Evolutionary conservation across 1,140 invertebrate genomes (phyloP).

Genomic region (Pissodes strobi): DNA sequence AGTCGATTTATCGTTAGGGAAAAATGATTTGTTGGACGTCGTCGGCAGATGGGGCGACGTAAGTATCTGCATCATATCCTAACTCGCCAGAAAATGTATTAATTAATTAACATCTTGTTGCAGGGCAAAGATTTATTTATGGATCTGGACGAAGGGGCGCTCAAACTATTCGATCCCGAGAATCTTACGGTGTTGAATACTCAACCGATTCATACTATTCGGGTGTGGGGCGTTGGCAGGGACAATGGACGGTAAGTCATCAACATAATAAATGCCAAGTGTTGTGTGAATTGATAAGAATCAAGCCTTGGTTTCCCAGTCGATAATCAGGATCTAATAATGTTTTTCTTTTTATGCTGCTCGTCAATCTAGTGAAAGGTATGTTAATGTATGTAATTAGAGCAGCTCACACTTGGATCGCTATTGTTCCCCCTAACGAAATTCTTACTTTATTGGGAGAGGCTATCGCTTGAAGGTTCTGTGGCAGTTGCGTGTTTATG

Average conservation of each 20-base stretch:
- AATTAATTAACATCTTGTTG: too few species aligned
- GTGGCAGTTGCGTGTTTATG: too few species aligned
- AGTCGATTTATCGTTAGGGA: constrained; percentile 85
- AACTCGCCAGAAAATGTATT: too few species aligned
- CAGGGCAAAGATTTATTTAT: constrained; percentile 94
- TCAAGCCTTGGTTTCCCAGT: too few species aligned
- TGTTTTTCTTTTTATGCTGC: constrained; percentile 37
- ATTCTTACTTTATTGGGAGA: too few species aligned
- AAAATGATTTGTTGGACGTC: constrained; percentile 87
- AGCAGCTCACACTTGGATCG: too few species aligned
- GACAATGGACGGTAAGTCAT: constrained; percentile 90
- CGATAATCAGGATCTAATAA: background rate
- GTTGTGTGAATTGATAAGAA: too few species aligned
- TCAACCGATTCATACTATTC: constrained; percentile 93
- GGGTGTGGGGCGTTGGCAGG: constrained; percentile 95
- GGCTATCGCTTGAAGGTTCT: too few species aligned
- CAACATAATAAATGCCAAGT: too few species aligned
- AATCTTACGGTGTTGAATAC: constrained; percentile 89
- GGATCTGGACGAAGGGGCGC: constrained; percentile 89
- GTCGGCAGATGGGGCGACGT: constrained; percentile 94
- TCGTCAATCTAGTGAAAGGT: constrained; percentile 54
- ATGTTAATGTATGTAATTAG: too few species aligned
- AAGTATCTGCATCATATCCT: constrained; percentile 60
- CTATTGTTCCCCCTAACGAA: too few species aligned
- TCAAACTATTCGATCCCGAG: constrained; percentile 89